Base-by-base conservation (phyloP, 2,797 vertebrate genomes). In the Xiphorhynchus erythropygius region DNA sequence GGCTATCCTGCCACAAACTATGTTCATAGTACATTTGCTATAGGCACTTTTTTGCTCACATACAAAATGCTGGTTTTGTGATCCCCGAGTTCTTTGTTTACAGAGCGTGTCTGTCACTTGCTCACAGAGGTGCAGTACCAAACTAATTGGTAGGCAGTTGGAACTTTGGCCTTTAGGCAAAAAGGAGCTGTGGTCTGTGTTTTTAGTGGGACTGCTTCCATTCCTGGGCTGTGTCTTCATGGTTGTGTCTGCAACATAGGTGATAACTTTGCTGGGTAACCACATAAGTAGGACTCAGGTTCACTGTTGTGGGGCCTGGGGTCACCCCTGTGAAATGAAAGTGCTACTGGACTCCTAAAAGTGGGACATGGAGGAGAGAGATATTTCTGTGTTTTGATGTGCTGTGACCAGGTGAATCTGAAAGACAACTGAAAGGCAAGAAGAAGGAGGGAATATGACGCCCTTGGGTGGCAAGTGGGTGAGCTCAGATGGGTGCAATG, bases 101-200 rank as follows among this genome's bases (percentile, higher is more conserved):
- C 46, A 1, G 5, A 59, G 25, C 21, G 12, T n/a, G 67, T 28
- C 42, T 0, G 0, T 44, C 56, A 4, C 27, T 69, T 23, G 19
- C 30, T 88, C 24, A 3, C 17, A 27, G 33, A 18, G 9, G 1
- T 71, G 47, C 67, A 56, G 24, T 47, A n/a, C 33, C 68, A 33
- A 5, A 7, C 24, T 69, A 13, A 22, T 9, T 7, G 9, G 6
- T 18, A 27, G 12, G 44, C 35, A 39, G 24, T 2, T 71, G 44
- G 35, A 84, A 68, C 22, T 47, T 62, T 12, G 11, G 18, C 55
- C 27, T 56, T 41, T 2, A 9, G n/a, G 27, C 21, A 35, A n/a
- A 85, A 53, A 53, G 32, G 21, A 85, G 44, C 44, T 59, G 44
- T 67, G 35, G 52, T 24, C 50, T 82, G 9, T 59, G 44, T 50